Conservation (phyloP, 2,888 invertebrate genomes). For the Melanchra persicariae region DNA sequence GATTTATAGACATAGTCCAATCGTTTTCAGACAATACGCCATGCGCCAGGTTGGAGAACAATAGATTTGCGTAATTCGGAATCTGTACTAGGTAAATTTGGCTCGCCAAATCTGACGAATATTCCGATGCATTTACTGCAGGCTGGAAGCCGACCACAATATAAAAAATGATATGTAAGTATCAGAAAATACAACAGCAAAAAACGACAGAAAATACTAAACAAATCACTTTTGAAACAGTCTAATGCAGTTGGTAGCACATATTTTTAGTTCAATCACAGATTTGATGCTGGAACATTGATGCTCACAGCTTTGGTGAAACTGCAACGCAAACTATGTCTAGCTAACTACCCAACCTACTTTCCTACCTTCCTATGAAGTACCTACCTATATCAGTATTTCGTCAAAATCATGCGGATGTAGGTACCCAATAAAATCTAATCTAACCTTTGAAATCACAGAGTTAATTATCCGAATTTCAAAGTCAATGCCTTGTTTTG, state of each 20-base stretch:
- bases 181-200: too few relatives aligned
- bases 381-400: slow-evolving; percentile 1
- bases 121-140: background rate
- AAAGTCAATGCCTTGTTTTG: slow-evolving; percentile 42
- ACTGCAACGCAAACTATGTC: too few relatives aligned
- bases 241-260: too few relatives aligned
- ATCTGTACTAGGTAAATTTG: background rate
- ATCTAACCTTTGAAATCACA: slow-evolving; percentile 36
- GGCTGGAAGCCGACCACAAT: too few relatives aligned
- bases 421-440: background rate
- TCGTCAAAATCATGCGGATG: background rate
- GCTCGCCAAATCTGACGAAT: background rate
- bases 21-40: slow-evolving; percentile 14
- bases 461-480: slow-evolving; percentile 19
- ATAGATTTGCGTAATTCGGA: slow-evolving; percentile 16
- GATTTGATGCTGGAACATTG: too few relatives aligned
- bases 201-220: too few relatives aligned
- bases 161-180: too few relatives aligned
- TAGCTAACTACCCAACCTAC: too few relatives aligned
- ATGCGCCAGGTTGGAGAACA: slow-evolving; percentile 9
- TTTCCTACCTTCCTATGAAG: too few relatives aligned
- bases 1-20: slow-evolving; percentile 10
- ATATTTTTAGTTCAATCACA: too few relatives aligned
- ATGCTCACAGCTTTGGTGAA: too few relatives aligned
- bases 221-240: too few relatives aligned